These are phyloP conservation scores for Pachliopta kotzebuea DNA, from an alignment of 2,888 invertebrate species.

Conservation along the genomic window DNA sequence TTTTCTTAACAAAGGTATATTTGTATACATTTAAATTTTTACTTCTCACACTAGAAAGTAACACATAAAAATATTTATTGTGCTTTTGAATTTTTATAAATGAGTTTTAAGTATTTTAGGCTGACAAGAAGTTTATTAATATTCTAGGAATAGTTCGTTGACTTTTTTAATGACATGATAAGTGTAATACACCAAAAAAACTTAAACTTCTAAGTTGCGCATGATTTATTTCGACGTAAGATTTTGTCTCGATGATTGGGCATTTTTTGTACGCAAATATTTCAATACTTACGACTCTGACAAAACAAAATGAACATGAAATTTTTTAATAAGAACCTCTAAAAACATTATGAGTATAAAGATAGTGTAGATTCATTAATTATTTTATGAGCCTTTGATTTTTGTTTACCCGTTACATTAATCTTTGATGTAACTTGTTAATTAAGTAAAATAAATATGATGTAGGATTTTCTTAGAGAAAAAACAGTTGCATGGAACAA, in stretches of 20 bases:
- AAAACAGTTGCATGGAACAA: no score
- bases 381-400: no score
- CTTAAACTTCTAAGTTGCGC: background rate
- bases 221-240: background rate
- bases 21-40: no score
- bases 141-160: background rate
- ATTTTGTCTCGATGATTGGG: constrained; percentile 2
- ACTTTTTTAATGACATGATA: background rate
- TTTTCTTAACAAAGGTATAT: background rate
- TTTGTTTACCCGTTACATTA: no score
- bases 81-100: no score
- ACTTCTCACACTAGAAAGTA: no score
- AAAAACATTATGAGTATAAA: no score
- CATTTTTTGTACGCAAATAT: background rate
- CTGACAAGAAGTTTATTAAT: background rate
- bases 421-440: no score
- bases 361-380: no score
- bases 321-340: background rate
- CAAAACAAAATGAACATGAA: background rate
- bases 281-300: background rate
- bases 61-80: no score
- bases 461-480: no score
- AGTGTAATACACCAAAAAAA: background rate
- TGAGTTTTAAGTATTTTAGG: background rate
- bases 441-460: no score